Conservation (phyloP, 2,888 invertebrate genomes). For the Priocnemis perturbator region DNA sequence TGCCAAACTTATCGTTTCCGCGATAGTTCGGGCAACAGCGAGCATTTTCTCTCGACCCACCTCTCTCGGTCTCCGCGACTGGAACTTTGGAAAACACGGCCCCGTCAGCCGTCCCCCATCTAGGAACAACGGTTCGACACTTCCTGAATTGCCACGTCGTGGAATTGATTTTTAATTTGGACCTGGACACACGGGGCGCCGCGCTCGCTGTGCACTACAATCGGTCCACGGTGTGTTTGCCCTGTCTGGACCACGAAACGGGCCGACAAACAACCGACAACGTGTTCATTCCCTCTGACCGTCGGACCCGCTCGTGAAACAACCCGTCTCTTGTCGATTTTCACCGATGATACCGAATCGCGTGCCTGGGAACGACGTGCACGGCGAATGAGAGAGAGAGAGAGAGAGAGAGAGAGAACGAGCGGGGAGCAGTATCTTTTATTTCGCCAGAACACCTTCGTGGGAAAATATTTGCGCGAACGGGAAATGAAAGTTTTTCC, state of each 20-base stretch:
- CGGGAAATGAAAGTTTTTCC: too few relatives aligned
- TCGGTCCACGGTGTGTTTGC: constrained; percentile 57
- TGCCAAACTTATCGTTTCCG: too few relatives aligned
- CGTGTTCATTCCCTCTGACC: constrained; percentile 46
- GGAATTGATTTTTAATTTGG: constrained; percentile 69
- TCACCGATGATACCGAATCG: constrained; percentile 27
- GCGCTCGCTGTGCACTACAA: constrained; percentile 27
- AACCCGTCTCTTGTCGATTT: constrained; percentile 23
- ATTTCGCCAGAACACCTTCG: not conserved
- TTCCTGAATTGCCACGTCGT: constrained; percentile 15
- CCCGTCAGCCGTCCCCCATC: constrained; percentile 2
- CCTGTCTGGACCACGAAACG: constrained; percentile 62
- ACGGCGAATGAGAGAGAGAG: not conserved
- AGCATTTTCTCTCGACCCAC: too few relatives aligned
- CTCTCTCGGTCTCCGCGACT: not conserved
- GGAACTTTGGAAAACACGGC: not conserved
- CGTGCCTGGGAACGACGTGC: not conserved
- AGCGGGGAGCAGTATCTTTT: not conserved
- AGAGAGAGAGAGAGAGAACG: too few relatives aligned
- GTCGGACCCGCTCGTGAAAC: constrained; percentile 41
- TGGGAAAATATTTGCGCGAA: too few relatives aligned
- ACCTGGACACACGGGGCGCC: constrained; percentile 30
- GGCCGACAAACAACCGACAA: constrained; percentile 54
- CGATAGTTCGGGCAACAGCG: too few relatives aligned
- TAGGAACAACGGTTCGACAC: constrained; percentile 12